These are phyloP conservation scores for Unio delphinus DNA, from an alignment of 2,888 invertebrate species.

Conservation along the genomic window DNA sequence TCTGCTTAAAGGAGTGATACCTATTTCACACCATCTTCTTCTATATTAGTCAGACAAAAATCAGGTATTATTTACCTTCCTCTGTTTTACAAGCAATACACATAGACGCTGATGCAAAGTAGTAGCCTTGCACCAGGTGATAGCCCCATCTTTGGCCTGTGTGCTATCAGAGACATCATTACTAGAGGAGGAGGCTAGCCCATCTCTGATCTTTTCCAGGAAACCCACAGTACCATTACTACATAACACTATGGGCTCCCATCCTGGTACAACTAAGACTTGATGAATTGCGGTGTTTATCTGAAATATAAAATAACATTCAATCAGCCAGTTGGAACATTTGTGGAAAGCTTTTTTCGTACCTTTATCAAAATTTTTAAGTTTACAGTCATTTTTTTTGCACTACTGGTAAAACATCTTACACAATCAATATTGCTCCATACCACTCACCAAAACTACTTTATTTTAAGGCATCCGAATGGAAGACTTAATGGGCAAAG, in stretches of 20 bases:
- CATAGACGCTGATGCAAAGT: conserved; percentile 1
- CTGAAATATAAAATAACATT: conserved; percentile 19
- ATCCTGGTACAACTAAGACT: conserved; percentile 22
- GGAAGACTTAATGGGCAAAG: no score
- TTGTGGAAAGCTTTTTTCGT: not conserved
- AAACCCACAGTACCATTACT: conserved; percentile 38
- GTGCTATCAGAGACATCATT: conserved; percentile 1
- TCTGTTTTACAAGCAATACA: conserved; percentile 16
- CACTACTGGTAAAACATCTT: no score
- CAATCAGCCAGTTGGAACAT: not conserved
- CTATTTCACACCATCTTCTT: no score
- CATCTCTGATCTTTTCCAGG: conserved; percentile 30
- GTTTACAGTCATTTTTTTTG: not conserved
- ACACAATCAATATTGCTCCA: no score
- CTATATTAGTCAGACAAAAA: no score
- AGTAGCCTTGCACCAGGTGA: conserved; percentile 24
- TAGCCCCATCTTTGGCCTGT: conserved; percentile 10
- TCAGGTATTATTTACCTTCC: conserved; percentile 9
- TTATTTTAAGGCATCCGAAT: no score
- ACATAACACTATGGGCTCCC: conserved; percentile 33
- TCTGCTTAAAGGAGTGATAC: no score
- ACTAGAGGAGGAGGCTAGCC: not conserved
- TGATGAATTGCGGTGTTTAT: conserved; percentile 23
- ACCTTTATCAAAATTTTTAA: not conserved
- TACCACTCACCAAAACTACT: no score